These are phyloP conservation scores for Scartelaos histophorus DNA, from an alignment of 2,113 vertebrate genomes.

Conservation along the genomic window DNA sequence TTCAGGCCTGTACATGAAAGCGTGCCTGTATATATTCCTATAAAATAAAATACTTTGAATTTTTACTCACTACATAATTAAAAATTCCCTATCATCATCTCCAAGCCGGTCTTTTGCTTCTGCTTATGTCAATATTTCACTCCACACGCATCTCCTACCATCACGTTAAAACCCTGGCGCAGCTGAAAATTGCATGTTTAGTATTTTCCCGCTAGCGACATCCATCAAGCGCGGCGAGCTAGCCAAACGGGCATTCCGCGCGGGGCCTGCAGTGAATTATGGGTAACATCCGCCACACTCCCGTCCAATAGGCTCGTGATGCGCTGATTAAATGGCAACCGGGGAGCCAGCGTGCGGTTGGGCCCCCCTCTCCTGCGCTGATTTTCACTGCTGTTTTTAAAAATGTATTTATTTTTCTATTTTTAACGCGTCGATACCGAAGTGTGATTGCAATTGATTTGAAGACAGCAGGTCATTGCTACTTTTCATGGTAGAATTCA, in stretches of 20 bases:
- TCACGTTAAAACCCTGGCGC: slow-evolving; percentile 12
- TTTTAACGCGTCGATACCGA: slow-evolving; percentile 38
- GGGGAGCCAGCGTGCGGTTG: slow-evolving; percentile 18
- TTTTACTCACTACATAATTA: neutral
- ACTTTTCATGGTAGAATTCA: slow-evolving; percentile 27
- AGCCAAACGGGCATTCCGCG: slow-evolving; percentile 23
- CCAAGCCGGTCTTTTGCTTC: neutral
- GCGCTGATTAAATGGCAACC: slow-evolving; percentile 52
- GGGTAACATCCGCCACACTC: slow-evolving; percentile 8
- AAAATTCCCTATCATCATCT: neutral
- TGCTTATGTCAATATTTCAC: neutral
- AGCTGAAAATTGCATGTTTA: slow-evolving; percentile 34
- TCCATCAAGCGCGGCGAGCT: slow-evolving; percentile 40
- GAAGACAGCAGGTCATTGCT: slow-evolving; percentile 46
- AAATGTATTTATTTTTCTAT: too few species aligned
- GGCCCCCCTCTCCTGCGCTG: slow-evolving; percentile 38
- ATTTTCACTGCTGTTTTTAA: slow-evolving; percentile 35
- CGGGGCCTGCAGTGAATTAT: slow-evolving; percentile 45
- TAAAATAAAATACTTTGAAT: neutral
- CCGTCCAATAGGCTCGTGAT: slow-evolving; percentile 56
- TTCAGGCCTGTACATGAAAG: too few species aligned
- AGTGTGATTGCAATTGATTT: slow-evolving; percentile 70
- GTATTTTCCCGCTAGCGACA: slow-evolving; percentile 25
- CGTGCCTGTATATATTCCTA: too few species aligned
- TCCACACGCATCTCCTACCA: too few species aligned